Evolutionary conservation across 2,888 invertebrate genomes (phyloP).

Genomic region (Drosophila demipolita): DNA sequence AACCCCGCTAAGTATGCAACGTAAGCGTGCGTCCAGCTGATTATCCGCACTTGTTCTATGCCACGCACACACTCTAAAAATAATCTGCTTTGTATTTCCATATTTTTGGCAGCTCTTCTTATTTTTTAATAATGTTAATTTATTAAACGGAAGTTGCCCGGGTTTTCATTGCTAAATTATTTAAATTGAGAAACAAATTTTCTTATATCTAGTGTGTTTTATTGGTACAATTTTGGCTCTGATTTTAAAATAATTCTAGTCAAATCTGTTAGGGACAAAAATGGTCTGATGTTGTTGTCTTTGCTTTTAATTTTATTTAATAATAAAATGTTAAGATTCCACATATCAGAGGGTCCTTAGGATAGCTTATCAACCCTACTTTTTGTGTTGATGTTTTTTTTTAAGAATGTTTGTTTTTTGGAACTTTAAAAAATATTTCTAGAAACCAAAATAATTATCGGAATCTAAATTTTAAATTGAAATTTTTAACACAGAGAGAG

Average conservation of each 20-base stretch:
- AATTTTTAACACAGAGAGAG: neutral
- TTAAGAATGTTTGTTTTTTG: neutral
- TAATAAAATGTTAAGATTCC: too few relatives aligned
- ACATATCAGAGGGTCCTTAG: too few relatives aligned
- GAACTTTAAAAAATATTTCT: neutral
- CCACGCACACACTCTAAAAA: neutral
- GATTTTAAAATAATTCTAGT: too few relatives aligned
- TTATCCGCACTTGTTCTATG: constrained; percentile 67
- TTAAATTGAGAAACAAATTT: neutral
- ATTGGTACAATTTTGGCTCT: neutral
- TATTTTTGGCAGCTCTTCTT: neutral
- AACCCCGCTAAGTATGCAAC: constrained; percentile 59
- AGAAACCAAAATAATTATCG: neutral
- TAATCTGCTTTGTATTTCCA: neutral
- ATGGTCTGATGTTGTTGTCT: too few relatives aligned
- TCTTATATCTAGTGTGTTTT: neutral
- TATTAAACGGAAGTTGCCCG: neutral
- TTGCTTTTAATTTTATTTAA: too few relatives aligned
- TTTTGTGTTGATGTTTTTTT: too few relatives aligned
- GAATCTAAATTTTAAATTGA: neutral
- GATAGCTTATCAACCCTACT: too few relatives aligned
- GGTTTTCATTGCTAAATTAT: neutral
- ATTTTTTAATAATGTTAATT: neutral
- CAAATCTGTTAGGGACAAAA: too few relatives aligned
- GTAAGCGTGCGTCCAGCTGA: constrained; percentile 43